Base-by-base conservation (phyloP, 2,888 invertebrate genomes). In the Myathropa florea region DNA sequence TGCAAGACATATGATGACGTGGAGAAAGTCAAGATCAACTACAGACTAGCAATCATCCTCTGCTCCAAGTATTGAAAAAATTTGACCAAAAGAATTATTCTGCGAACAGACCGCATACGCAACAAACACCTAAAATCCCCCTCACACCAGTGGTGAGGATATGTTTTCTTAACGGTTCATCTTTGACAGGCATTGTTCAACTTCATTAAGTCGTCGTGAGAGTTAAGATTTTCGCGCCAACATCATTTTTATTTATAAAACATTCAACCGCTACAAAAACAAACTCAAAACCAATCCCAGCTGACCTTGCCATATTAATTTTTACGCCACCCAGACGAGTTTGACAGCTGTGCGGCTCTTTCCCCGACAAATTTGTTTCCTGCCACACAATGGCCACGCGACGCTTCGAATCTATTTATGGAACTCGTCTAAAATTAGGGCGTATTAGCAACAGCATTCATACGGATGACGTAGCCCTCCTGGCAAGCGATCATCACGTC, bases 241-340 rank as follows among this genome's bases (percentile, higher is more conserved):
- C 23, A 28, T 76, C 18, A 10, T 14, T 46, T 33, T 68, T 76
- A 53, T 76, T 65, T 75, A 33, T 33, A 61, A 53, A 64, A 21
- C 10, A 71, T 71, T 23, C 9, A 55, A 63, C 55, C 33, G 68
- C 53, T 33, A 21, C 30, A 18, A 39, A 61, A 36, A 23, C 18
- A 23, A 39, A 65, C 33, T 57, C 9, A 23, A 4, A 46, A 18
- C 61, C 39, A 60, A 64, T 39, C 33, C 57, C 78, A 64, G 46
- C 36, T 73, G 80, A 80, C 80, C 80, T 73, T 80, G 67, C 26
- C 59, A 72, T 65, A 72, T 71, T 64, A 71, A 64, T 71, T 78
- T 63, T 28, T 46, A 39, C 30, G 39, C 18, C 57, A 71, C 26
- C 64, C 26, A n/a, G 53, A 72, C 79, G 65, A 46, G 59, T n/a